Conservation (phyloP, 1,140 invertebrate species). For the Drosophila nikananu region DNA sequence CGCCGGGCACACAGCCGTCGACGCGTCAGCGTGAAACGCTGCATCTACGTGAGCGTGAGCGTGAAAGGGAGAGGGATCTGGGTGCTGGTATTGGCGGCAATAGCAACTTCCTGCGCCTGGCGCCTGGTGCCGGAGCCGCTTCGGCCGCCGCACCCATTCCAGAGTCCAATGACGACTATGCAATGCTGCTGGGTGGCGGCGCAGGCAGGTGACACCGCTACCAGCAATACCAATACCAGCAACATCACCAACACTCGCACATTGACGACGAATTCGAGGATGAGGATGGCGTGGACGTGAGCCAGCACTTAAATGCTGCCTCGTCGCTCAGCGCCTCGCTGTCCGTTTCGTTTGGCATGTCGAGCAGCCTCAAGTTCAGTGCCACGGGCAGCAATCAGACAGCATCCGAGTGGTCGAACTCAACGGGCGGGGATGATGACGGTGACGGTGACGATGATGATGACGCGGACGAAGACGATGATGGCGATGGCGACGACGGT, state of each 20-base stretch:
- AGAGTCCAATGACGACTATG: conserved; percentile 80
- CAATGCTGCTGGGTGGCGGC: conserved; percentile 69
- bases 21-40: conserved; percentile 66
- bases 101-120: conserved; percentile 64
- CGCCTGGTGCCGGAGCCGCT: conserved; percentile 38
- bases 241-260: conserved; percentile 52
- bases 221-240: conserved; percentile 74
- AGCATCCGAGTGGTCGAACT: conserved; percentile 80
- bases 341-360: conserved; percentile 76
- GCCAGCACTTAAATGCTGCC: conserved; percentile 69
- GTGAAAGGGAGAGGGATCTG: conserved; percentile 42
- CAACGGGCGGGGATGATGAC: conserved; percentile 71
- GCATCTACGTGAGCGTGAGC: conserved; percentile 64
- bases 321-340: conserved; percentile 73
- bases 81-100: conserved; percentile 45
- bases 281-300: conserved; percentile 69
- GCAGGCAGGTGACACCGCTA: conserved; percentile 81
- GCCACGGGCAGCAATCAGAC: conserved; percentile 72
- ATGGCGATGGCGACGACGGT: conserved; percentile 35
- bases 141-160: conserved; percentile 74
- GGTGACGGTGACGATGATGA: conserved; percentile 35
- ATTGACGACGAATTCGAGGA: conserved; percentile 60
- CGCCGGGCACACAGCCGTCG: conserved; percentile 41
- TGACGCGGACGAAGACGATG: conserved; percentile 40
- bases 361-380: conserved; percentile 78